Percentiles rank a stretch among this genome's conserved stretches.
phyloP scores from a whole-genome alignment of 2,113 vertebrate genomes.

The Entomyzon cyanotis region DNA sequence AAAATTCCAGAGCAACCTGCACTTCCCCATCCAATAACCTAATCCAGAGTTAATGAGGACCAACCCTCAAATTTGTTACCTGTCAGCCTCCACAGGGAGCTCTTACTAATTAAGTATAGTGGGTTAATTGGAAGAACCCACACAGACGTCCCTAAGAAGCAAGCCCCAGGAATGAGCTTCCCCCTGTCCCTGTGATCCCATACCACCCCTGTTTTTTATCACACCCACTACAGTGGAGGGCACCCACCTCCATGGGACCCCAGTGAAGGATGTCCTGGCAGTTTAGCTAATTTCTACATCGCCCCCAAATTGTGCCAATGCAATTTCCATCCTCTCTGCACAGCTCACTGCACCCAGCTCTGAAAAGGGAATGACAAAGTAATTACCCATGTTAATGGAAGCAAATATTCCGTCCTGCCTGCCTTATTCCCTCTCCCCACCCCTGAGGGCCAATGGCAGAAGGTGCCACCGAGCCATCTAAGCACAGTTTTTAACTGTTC shows the following conservation, averaged over 20 bases:
- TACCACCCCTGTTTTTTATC: neutral
- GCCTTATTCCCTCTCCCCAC: neutral
- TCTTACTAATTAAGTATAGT: neutral
- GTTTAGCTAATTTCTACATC: neutral
- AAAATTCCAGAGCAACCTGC: neutral
- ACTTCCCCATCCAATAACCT: neutral
- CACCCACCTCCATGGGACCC: neutral
- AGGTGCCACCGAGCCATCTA: neutral
- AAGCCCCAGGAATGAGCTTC: neutral
- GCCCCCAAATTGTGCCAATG: neutral
- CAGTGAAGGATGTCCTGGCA: neutral
- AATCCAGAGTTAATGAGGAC: neutral
- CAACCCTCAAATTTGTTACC: neutral
- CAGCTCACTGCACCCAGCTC: neutral
- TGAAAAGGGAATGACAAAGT: constrained; percentile 28
- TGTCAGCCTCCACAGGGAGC: neutral
- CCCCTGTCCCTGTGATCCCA: neutral
- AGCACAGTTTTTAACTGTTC: neutral
- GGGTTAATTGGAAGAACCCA: constrained; percentile 1
- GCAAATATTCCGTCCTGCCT: neutral
- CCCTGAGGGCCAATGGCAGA: neutral
- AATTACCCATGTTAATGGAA: neutral
- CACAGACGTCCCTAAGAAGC: neutral
- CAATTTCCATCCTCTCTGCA: neutral
- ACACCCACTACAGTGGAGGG: neutral